Base-by-base conservation (phyloP, 2,113 vertebrate genomes). In the Perca fluviatilis region DNA sequence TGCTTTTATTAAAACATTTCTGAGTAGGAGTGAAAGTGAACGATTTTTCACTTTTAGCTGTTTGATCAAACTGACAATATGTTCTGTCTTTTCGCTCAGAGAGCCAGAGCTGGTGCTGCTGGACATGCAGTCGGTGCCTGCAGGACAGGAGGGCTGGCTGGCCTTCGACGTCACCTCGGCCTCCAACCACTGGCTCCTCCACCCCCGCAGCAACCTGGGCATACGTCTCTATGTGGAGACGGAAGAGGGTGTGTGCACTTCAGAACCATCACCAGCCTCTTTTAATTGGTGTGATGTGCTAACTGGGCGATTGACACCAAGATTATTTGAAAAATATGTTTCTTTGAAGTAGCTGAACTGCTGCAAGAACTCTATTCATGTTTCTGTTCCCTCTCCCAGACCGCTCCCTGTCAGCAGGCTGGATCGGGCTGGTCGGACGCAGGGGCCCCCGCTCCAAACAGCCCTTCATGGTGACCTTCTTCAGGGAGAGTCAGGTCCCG, bases 381-480 rank as follows among this genome's bases (percentile, higher is more conserved):
- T 43, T 1, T 30, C 5, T 21, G 8, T 11, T 0, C 53, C 76
- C 43, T 87, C 71, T 77, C 1, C 1, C 95, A 98, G 97, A 98
- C 47, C 96, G 89, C 86, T 97, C 97, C 0, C 87, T 98, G 0
- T 97, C 98, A 10, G 97, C 97, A 0, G 95, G 96, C 54, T 96
- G 95, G 8, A 97, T 96, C 0, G 97, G 98, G 74, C 68, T 99
- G 86, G 86, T 99, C 91, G 98, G 98, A 0, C 96, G 94, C 60
- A 85, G 93, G 0, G 98, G 97, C 0, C 97, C 97, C 0, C 96
- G 95, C 23, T 97, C 98, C 91, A 97, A 97, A 85, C 98, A 98
- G 77, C 98, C 98, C 36, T 99, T 99, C 92, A 96, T 99, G 97
- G 98, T 99, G 91, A 99, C 97, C 0, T 99, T 99, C 86, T 99